These are phyloP conservation scores for Streblospio benedicti DNA, from an alignment of 1,140 invertebrate genomes.

Conservation along the genomic window DNA sequence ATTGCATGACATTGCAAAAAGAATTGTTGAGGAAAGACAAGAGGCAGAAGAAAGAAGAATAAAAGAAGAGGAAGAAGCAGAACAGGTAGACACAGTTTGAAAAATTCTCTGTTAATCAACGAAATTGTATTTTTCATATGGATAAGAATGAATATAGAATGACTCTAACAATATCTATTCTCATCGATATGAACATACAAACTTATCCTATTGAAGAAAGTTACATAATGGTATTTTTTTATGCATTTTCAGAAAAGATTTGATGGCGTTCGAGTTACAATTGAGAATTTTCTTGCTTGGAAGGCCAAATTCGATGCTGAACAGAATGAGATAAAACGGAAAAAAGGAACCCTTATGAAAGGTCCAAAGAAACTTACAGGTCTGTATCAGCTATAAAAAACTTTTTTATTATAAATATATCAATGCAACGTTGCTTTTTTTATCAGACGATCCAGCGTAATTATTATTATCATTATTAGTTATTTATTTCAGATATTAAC, in stretches of 20 bases:
- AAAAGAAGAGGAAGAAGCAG: constrained; percentile 73
- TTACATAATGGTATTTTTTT: constrained; percentile 7
- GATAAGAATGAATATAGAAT: too few species aligned
- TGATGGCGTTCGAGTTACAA: constrained; percentile 87
- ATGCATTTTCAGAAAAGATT: constrained; percentile 67
- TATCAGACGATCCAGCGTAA: too few species aligned
- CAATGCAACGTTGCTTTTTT: too few species aligned
- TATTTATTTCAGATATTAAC: too few species aligned
- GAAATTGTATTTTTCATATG: too few species aligned
- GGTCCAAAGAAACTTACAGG: constrained; percentile 44
- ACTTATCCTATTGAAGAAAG: too few species aligned
- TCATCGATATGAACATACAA: too few species aligned
- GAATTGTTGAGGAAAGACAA: constrained; percentile 61
- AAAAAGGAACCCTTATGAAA: constrained; percentile 53
- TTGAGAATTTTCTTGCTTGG: constrained; percentile 94
- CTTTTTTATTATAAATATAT: too few species aligned
- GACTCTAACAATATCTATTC: too few species aligned
- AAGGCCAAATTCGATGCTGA: constrained; percentile 87
- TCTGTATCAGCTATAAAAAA: constrained; percentile 26
- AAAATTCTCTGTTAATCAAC: too few species aligned
- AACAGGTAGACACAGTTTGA: constrained; percentile 56
- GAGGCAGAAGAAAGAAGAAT: constrained; percentile 60
- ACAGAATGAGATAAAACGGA: constrained; percentile 61
- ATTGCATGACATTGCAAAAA: constrained; percentile 52
- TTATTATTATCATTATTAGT: too few species aligned